Percentiles rank a stretch among this genome's conserved stretches.
These are phyloP conservation scores for Polypterus senegalus DNA, from an alignment of 2,113 vertebrate species.

Conservation along the genomic window DNA sequence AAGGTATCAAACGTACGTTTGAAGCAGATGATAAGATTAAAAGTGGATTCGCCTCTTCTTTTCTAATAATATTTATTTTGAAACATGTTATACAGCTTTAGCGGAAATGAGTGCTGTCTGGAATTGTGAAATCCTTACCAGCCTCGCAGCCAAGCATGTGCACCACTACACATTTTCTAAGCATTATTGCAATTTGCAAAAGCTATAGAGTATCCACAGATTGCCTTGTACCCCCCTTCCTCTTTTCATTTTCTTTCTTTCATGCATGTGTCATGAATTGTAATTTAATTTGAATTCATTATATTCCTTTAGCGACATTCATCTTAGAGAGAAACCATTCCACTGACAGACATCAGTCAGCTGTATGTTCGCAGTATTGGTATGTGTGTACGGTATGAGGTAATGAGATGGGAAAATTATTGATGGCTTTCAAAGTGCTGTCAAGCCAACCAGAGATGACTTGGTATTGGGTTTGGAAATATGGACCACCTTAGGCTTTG, in stretches of 20 bases:
- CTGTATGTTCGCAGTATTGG: not conserved
- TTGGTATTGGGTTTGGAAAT: slow-evolving; percentile 6
- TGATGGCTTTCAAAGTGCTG: slow-evolving; percentile 2
- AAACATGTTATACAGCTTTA: too few species aligned
- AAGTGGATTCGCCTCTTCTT: too few species aligned
- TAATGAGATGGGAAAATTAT: not conserved
- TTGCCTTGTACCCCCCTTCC: too few species aligned
- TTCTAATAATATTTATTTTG: too few species aligned
- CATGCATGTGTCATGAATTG: not conserved
- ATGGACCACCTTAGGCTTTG: not conserved
- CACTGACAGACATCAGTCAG: slow-evolving; percentile 2
- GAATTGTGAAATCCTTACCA: too few species aligned
- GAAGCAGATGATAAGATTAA: too few species aligned
- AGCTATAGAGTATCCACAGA: too few species aligned
- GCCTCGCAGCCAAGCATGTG: too few species aligned
- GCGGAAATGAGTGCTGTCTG: too few species aligned
- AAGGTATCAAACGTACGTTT: too few species aligned
- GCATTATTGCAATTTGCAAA: too few species aligned
- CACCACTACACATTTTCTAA: too few species aligned
- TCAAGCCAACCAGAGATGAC: not conserved
- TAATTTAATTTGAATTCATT: not conserved
- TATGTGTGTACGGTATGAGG: not conserved
- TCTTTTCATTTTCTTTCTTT: not conserved
- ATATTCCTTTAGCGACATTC: slow-evolving; percentile 1
- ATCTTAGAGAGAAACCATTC: not conserved